phyloP scores from a whole-genome alignment of 1,140 invertebrate species.

The Drosophila lacertosa region DNA sequence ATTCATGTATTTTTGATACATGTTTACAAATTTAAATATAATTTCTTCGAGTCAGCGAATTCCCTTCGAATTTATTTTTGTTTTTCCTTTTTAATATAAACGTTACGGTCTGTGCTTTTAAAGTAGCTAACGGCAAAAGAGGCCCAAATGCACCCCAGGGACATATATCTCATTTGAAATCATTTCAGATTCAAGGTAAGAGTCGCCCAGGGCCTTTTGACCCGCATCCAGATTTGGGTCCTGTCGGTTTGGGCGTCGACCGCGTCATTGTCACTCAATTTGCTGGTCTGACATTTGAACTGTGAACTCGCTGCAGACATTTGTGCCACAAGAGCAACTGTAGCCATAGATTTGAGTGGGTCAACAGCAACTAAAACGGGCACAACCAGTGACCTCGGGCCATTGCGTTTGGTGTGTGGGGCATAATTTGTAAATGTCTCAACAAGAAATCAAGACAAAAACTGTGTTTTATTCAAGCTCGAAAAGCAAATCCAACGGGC shows the following conservation, averaged over 20 bases:
- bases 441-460: slow-evolving; percentile 36
- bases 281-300: slow-evolving; percentile 59
- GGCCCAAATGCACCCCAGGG: slow-evolving; percentile 1
- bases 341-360: slow-evolving; percentile 34
- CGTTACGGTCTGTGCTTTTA: background rate
- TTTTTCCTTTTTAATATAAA: background rate
- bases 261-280: slow-evolving; percentile 73
- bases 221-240: slow-evolving; percentile 26
- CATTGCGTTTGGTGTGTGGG: slow-evolving; percentile 22
- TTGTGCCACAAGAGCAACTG: slow-evolving; percentile 24
- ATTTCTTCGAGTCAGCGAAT: too few species aligned
- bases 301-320: slow-evolving; percentile 52
- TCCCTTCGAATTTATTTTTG: too few species aligned
- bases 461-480: slow-evolving; percentile 14
- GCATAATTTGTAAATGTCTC: slow-evolving; percentile 71
- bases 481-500: slow-evolving; percentile 20
- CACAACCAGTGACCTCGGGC: slow-evolving; percentile 43
- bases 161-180: slow-evolving; percentile 17
- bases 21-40: too few species aligned
- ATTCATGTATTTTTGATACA: too few species aligned
- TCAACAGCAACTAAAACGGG: slow-evolving; percentile 7
- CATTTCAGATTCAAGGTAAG: slow-evolving; percentile 20
- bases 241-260: slow-evolving; percentile 33
- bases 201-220: slow-evolving; percentile 16
- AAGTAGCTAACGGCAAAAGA: background rate